Percentiles rank a stretch among this genome's conserved stretches.
phyloP scores from a whole-genome alignment of 2,888 invertebrate species.

The Nemapogon koenigi region DNA sequence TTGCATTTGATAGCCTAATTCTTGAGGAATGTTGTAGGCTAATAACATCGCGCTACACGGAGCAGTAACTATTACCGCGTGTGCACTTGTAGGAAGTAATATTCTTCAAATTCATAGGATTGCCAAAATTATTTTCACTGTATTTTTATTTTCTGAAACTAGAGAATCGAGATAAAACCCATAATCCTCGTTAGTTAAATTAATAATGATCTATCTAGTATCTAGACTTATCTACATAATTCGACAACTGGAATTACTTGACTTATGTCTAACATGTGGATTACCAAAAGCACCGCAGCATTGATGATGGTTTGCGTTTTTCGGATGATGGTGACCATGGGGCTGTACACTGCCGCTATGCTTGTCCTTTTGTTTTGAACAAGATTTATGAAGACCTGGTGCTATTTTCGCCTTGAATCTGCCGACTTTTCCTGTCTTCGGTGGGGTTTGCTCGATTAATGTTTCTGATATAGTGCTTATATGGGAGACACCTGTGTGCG shows the following conservation, averaged over 20 bases:
- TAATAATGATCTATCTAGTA: neutral
- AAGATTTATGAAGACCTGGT: slow-evolving; percentile 38
- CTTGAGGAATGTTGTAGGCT: too few relatives aligned
- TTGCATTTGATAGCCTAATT: too few relatives aligned
- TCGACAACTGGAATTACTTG: slow-evolving; percentile 41
- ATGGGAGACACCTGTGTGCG: slow-evolving; percentile 30
- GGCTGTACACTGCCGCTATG: slow-evolving; percentile 34
- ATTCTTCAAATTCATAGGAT: too few relatives aligned
- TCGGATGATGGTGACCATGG: slow-evolving; percentile 49
- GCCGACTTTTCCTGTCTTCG: slow-evolving; percentile 44
- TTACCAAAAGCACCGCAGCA: slow-evolving; percentile 59
- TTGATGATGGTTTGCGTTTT: slow-evolving; percentile 54
- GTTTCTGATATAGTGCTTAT: slow-evolving; percentile 30
- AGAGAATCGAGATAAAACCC: too few relatives aligned
- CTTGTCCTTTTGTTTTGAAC: slow-evolving; percentile 27
- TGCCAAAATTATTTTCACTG: too few relatives aligned
- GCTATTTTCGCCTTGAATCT: slow-evolving; percentile 45
- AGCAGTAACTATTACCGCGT: too few relatives aligned
- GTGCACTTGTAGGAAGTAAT: too few relatives aligned
- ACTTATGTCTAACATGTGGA: slow-evolving; percentile 53
- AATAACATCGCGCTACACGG: too few relatives aligned
- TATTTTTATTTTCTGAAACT: too few relatives aligned
- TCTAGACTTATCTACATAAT: slow-evolving; percentile 31
- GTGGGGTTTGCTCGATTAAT: slow-evolving; percentile 23
- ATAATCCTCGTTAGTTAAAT: too few relatives aligned